Evolutionary conservation across 2,797 vertebrate species (phyloP).

Genomic region (Phaenicophaeus curvirostris): DNA sequence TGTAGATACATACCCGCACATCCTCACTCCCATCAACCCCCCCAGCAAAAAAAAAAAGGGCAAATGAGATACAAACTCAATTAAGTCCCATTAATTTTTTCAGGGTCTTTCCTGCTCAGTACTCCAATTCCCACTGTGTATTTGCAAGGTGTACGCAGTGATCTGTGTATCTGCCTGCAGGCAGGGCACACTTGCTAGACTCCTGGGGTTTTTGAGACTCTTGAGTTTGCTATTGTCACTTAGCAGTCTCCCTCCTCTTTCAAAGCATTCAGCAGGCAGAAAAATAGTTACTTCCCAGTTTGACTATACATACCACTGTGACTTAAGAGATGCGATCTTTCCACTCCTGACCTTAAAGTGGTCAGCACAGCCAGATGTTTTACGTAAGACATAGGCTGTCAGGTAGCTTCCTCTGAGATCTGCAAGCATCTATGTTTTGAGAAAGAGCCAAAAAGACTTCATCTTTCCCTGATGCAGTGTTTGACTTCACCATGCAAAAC

Average conservation of each 20-base stretch:
- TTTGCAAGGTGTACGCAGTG: not conserved
- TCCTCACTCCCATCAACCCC: no score
- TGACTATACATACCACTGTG: not conserved
- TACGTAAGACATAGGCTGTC: not conserved
- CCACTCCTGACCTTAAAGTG: not conserved
- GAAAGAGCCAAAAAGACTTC: not conserved
- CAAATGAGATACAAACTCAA: not conserved
- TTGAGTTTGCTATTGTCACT: not conserved
- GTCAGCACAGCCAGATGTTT: not conserved
- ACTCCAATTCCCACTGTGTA: not conserved
- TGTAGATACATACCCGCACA: not conserved
- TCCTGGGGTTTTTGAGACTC: not conserved
- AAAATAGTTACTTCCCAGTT: not conserved
- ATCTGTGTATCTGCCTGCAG: not conserved
- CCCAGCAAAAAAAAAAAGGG: not conserved
- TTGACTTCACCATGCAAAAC: not conserved
- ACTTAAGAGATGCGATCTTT: not conserved
- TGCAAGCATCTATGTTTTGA: not conserved
- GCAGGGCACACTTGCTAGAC: not conserved
- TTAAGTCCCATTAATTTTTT: not conserved
- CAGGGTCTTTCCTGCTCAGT: not conserved
- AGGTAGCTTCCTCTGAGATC: not conserved
- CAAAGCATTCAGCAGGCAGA: not conserved
- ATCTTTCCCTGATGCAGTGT: not conserved
- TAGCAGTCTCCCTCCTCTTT: not conserved